Percentiles rank a stretch among this genome's conserved stretches.
Conservation (phyloP, 2,888 invertebrate species). For the Adela reaumurella region DNA sequence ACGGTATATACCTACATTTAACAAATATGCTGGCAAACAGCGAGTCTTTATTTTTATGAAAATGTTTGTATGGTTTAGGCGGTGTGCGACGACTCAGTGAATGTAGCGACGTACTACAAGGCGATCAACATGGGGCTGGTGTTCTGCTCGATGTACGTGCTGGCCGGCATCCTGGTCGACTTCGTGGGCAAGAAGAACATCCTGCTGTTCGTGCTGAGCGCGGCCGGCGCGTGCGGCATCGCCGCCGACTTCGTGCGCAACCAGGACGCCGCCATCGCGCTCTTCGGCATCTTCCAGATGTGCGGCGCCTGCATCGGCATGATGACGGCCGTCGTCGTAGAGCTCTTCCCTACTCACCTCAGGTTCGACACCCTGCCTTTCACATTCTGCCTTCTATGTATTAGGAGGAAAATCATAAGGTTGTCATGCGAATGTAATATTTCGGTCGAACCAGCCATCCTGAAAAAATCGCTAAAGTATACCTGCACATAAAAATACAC, state of each 20-base stretch:
- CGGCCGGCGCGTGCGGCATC: conserved; percentile 55
- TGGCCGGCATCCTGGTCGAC: conserved; percentile 60
- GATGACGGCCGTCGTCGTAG: conserved; percentile 56
- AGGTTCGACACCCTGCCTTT: conserved; percentile 22
- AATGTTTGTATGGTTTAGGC: too few relatives aligned
- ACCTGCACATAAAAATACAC: too few relatives aligned
- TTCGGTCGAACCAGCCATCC: too few relatives aligned
- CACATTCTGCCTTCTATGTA: too few relatives aligned
- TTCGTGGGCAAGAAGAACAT: conserved; percentile 52
- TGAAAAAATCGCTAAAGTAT: too few relatives aligned
- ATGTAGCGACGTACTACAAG: conserved; percentile 60
- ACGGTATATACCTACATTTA: too few relatives aligned
- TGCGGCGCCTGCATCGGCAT: conserved; percentile 56
- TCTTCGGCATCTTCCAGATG: conserved; percentile 53
- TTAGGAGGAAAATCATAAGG: too few relatives aligned
- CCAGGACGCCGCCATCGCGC: conserved; percentile 55
- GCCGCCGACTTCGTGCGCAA: conserved; percentile 57
- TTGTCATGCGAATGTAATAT: too few relatives aligned
- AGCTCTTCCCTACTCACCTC: conserved; percentile 56
- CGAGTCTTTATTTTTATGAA: too few relatives aligned
- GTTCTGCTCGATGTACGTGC: conserved; percentile 61
- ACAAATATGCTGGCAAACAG: too few relatives aligned
- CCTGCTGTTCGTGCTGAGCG: conserved; percentile 40
- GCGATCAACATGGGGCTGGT: conserved; percentile 64
- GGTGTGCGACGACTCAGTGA: conserved; percentile 52